Percentiles rank a stretch among this genome's conserved stretches.
phyloP scores from a whole-genome alignment of 2,797 vertebrate genomes.

The Acrossocheilus fasciatus region DNA sequence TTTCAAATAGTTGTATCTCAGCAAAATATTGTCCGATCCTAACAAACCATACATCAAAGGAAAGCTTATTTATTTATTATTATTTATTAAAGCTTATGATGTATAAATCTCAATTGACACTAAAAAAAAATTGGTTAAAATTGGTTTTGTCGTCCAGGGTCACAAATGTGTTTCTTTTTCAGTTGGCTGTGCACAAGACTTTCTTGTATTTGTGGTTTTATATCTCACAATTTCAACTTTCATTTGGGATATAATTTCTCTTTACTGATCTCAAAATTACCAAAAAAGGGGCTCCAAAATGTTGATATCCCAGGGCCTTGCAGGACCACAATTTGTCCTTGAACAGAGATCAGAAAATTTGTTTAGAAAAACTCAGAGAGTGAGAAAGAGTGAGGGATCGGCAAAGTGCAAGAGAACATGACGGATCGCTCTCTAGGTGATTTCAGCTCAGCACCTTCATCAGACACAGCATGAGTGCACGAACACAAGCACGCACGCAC shows the following conservation, averaged over 20 bases:
- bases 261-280: neutral
- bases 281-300: neutral
- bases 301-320: neutral
- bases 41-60: no score
- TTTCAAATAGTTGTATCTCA: no score
- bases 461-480: neutral
- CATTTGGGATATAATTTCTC: neutral
- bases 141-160: no score
- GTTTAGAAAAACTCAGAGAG: constrained; percentile 14
- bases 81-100: no score
- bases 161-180: neutral
- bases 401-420: constrained; percentile 30
- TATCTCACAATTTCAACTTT: neutral
- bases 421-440: constrained; percentile 58
- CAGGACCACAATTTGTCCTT: constrained; percentile 1
- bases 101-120: no score
- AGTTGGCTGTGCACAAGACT: neutral
- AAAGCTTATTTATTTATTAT: no score
- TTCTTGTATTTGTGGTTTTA: neutral
- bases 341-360: constrained; percentile 18
- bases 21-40: no score
- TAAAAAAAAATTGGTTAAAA: no score
- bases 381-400: constrained; percentile 25
- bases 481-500: neutral
- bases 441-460: constrained; percentile 28